These are phyloP conservation scores for Tenrec ecaudatus DNA, from an alignment of 2,113 vertebrate genomes.

Conservation along the genomic window DNA sequence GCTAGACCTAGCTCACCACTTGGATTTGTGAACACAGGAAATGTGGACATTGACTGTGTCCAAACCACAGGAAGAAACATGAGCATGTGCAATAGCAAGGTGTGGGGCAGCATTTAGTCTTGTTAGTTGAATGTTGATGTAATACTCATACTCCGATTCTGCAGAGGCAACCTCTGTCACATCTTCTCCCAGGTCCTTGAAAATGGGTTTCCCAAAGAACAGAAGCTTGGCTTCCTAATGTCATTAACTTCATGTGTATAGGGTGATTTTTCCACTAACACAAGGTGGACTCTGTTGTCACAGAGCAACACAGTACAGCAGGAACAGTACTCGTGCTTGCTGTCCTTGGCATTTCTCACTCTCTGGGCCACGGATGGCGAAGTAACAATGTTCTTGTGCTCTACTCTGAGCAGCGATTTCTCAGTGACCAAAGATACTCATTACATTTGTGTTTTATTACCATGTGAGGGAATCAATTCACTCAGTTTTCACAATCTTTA, in stretches of 20 bases:
- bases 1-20: not conserved
- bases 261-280: not conserved
- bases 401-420: not conserved
- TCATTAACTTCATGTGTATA: not conserved
- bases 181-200: constrained; percentile 5
- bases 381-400: not conserved
- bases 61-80: not conserved
- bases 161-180: not conserved
- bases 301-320: not conserved
- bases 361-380: not conserved
- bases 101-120: not conserved
- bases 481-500: no score
- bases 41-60: not conserved
- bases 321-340: not conserved
- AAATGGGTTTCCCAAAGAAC: not conserved
- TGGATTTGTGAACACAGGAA: not conserved
- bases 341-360: not conserved
- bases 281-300: not conserved
- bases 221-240: not conserved
- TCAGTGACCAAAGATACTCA: not conserved
- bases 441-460: not conserved
- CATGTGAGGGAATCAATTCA: not conserved
- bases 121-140: not conserved
- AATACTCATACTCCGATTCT: not conserved
- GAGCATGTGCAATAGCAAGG: not conserved